Conservation (phyloP, 1,140 invertebrate species). For the Rhagoletis zephyria region DNA sequence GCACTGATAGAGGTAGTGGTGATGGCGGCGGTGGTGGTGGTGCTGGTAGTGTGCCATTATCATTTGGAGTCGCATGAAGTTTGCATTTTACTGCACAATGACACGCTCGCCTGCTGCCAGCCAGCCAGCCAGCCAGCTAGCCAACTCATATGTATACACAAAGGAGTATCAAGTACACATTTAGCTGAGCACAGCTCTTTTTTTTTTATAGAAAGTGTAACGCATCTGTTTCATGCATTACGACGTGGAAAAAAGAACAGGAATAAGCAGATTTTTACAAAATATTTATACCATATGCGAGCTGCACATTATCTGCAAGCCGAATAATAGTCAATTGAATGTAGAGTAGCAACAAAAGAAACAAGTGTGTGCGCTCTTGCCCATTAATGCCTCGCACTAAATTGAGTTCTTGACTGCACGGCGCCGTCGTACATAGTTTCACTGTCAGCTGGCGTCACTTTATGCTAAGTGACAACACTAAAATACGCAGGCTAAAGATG, state of each 20-base stretch:
- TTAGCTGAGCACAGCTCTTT: background rate
- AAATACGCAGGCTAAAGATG: background rate
- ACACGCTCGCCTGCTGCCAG: background rate
- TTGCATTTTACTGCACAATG: background rate
- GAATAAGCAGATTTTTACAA: background rate
- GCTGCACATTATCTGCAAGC: background rate
- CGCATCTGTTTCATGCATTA: background rate
- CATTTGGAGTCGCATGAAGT: conserved; percentile 13
- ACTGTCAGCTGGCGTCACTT: conserved; percentile 11
- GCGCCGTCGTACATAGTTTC: background rate
- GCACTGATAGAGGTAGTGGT: background rate
- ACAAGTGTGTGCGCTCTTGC: background rate
- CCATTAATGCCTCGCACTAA: conserved; percentile 20
- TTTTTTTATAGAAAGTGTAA: background rate
- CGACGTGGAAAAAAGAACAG: background rate
- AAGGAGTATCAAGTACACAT: background rate
- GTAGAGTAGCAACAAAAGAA: background rate
- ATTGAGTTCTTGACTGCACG: conserved; percentile 22
- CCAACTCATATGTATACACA: background rate
- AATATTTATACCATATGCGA: background rate
- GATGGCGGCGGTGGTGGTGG: background rate
- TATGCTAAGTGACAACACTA: background rate
- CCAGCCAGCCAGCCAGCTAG: no score
- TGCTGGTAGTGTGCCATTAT: conserved; percentile 2
- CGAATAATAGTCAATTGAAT: conserved; percentile 6